Evolutionary conservation across 2,797 vertebrate species (phyloP).

Genomic region (Poeciliopsis presidionis): DNA sequence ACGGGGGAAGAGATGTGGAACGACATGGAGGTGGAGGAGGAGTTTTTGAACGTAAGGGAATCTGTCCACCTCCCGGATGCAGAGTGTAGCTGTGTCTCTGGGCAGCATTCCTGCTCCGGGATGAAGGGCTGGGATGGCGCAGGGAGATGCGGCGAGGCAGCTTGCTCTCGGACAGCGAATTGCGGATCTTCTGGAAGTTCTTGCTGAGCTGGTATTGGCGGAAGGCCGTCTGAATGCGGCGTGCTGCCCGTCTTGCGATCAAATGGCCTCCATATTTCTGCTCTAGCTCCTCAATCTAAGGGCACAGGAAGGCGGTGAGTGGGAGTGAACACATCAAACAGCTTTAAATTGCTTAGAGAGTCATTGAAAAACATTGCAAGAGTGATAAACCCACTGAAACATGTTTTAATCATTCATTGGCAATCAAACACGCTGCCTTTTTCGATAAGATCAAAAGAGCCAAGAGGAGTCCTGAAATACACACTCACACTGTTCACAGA

Average conservation of each 20-base stretch:
- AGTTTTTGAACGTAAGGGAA: constrained; percentile 78
- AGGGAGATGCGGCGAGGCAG: constrained; percentile 94
- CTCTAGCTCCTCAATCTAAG: constrained; percentile 97
- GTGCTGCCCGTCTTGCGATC: constrained; percentile 92
- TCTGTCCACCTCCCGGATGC: constrained; percentile 77
- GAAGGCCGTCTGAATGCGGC: constrained; percentile 97
- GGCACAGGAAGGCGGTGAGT: constrained; percentile 19
- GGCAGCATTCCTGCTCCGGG: constrained; percentile 58
- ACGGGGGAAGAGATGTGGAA: constrained; percentile 89
- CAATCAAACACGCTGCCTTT: constrained; percentile 42
- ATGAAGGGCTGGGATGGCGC: constrained; percentile 83
- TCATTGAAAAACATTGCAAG: constrained; percentile 29
- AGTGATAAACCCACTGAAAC: constrained; percentile 36
- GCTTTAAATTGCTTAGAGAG: constrained; percentile 45
- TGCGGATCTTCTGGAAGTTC: constrained; percentile 99
- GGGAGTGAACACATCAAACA: constrained; percentile 41
- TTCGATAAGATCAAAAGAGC: constrained; percentile 37
- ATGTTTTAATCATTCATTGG: constrained; percentile 45
- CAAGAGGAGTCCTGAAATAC: constrained; percentile 28
- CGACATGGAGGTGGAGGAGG: constrained; percentile 84
- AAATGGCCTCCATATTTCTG: constrained; percentile 97
- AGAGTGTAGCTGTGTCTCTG: constrained; percentile 79
- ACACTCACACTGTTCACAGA: constrained; percentile 26
- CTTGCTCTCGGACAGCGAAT: constrained; percentile 95
- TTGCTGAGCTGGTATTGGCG: constrained; percentile 99